Conservation (phyloP, 2,888 invertebrate genomes). For the Drosophila multiciliata region DNA sequence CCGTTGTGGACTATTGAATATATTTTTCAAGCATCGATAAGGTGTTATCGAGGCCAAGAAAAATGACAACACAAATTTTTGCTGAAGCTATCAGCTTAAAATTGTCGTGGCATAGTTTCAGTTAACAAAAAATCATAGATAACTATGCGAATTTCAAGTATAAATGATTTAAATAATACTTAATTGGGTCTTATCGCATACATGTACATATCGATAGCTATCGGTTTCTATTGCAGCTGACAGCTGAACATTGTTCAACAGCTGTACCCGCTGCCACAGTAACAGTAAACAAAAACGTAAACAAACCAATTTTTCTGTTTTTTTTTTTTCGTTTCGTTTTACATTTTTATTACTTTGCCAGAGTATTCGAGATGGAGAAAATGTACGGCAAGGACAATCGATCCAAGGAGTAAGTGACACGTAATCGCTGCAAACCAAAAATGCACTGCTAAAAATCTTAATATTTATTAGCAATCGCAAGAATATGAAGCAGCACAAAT, state of each 20-base stretch:
- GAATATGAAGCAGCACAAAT: slow-evolving; percentile 80
- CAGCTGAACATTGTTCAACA: slow-evolving; percentile 36
- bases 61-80: not conserved
- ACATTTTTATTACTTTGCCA: slow-evolving; percentile 27
- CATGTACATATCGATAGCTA: not conserved
- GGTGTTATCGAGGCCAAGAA: not conserved
- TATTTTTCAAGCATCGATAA: not conserved
- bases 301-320: slow-evolving; percentile 29
- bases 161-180: not conserved
- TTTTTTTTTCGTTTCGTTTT: slow-evolving; percentile 5
- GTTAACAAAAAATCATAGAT: not conserved
- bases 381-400: slow-evolving; percentile 83
- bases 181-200: not conserved
- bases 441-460: too few species aligned
- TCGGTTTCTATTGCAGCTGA: not conserved
- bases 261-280: slow-evolving; percentile 32
- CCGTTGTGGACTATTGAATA: slow-evolving; percentile 10
- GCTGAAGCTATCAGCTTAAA: not conserved
- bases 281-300: slow-evolving; percentile 41
- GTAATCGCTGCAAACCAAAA: slow-evolving; percentile 20
- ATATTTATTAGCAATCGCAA: slow-evolving; percentile 73
- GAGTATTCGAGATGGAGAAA: slow-evolving; percentile 15
- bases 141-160: not conserved
- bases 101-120: not conserved
- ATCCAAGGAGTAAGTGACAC: slow-evolving; percentile 80